Conservation (phyloP, 2,888 invertebrate species). For the Lithophane ornitopus region DNA sequence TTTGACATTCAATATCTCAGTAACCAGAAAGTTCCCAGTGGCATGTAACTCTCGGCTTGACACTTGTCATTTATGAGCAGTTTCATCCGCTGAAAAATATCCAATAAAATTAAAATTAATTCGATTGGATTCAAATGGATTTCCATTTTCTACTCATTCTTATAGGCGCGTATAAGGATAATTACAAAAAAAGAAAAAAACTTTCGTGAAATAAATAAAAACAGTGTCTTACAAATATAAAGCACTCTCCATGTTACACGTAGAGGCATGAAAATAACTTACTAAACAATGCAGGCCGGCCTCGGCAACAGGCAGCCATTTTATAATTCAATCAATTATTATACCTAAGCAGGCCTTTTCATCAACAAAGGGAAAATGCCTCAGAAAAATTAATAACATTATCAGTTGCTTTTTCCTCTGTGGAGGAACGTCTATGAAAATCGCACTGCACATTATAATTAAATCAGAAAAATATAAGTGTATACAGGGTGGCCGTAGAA, state of each 20-base stretch:
- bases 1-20: no score
- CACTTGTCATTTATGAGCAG: not conserved
- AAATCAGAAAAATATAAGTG: not conserved
- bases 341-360: not conserved
- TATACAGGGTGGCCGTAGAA: not conserved
- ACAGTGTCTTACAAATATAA: not conserved
- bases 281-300: not conserved
- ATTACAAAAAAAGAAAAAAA: not conserved
- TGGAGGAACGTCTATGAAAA: not conserved
- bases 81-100: not conserved
- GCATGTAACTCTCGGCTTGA: not conserved
- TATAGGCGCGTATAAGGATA: not conserved
- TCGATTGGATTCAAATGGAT: not conserved
- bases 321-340: constrained; percentile 13
- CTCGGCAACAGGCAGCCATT: not conserved
- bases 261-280: not conserved
- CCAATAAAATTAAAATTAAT: not conserved
- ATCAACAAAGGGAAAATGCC: not conserved
- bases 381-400: not conserved
- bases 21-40: no score
- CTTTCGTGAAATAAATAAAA: not conserved
- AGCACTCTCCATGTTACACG: not conserved
- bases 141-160: not conserved
- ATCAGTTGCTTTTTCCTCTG: not conserved
- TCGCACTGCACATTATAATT: not conserved